Base-by-base conservation (phyloP, 2,113 vertebrate genomes). In the Saccopteryx leptura region DNA sequence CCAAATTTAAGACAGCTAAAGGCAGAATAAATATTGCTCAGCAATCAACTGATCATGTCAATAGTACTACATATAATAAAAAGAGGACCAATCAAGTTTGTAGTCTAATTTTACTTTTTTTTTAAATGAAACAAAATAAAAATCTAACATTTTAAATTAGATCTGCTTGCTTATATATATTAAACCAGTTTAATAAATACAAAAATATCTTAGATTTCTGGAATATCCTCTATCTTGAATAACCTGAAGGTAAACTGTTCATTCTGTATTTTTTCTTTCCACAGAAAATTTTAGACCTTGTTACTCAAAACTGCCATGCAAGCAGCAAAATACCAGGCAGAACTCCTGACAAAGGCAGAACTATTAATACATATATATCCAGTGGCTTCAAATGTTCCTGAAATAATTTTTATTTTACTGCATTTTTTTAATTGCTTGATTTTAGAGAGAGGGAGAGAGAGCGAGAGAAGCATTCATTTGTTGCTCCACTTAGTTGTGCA, bases 321-420 rank as follows among this genome's bases (percentile, higher is more conserved):
- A 91, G 90, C 88, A 97, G 91, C 96, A 93, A 96, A 96, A 97
- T 95, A 95, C 33, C 86, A 97, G 93, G 96, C 63, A 39, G 39
- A 39, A 39, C 97, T 63, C 46, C 76, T 63, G 85, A 97, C 92
- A 97, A 98, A 94, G 83, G 75, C 82, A 90, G 75, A 90, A 33
- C 48, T 97, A 92, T 84, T 96, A 97, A 98, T 97, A 86, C 86
- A 94, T 80, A 96, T 60, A 97, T 81, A 97, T 81, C 89, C n/a
- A 74, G 26, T 54, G 56, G 92, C 48, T 92, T 95, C 23, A 91
- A 81, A 72, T 72, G 80, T 28, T 74, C 39, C 39, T 39, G 39
- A 39, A 39, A 39, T 39, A 39, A 39, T 39, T 39, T 39, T 39
- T 39, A 39, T 39, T 39, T 39, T 39, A 39, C 39, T 39, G 39